phyloP scores from a whole-genome alignment of 2,797 vertebrate genomes.

The Ctenochaetus hawaiiensis region DNA sequence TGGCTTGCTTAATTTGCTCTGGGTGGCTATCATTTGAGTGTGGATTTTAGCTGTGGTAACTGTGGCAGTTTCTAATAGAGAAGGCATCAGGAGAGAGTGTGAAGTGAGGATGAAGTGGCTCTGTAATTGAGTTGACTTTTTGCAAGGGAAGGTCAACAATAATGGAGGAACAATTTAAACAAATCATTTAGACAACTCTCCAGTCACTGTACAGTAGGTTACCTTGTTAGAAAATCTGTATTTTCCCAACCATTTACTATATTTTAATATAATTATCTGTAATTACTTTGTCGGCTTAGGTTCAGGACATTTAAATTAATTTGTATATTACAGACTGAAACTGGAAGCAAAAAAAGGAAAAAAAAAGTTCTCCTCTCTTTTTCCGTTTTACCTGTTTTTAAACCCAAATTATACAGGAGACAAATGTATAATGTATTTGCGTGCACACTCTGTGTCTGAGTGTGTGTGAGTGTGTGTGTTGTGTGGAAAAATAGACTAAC shows the following conservation, averaged over 20 bases:
- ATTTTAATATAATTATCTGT: slow-evolving; percentile 75
- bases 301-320: slow-evolving; percentile 62
- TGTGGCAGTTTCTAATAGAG: slow-evolving; percentile 73
- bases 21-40: slow-evolving; percentile 77
- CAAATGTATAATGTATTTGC: not conserved
- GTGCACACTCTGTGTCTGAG: not conserved
- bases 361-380: not conserved
- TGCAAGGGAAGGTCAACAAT: slow-evolving; percentile 86
- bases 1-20: slow-evolving; percentile 80
- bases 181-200: slow-evolving; percentile 82
- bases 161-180: slow-evolving; percentile 86
- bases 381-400: slow-evolving; percentile 29
- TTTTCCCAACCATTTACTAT: slow-evolving; percentile 70
- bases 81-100: slow-evolving; percentile 77
- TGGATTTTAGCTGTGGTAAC: slow-evolving; percentile 76
- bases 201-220: slow-evolving; percentile 55
- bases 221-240: slow-evolving; percentile 61
- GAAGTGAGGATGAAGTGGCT: slow-evolving; percentile 77
- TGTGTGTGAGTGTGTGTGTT: slow-evolving; percentile 12
- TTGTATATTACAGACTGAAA: slow-evolving; percentile 12
- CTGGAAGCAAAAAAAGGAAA: not conserved
- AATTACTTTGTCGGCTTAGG: slow-evolving; percentile 67
- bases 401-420: slow-evolving; percentile 24
- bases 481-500: slow-evolving; percentile 36
- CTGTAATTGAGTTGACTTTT: slow-evolving; percentile 87